phyloP scores from a whole-genome alignment of 1,140 invertebrate species.

The Dendrolimus kikuchii region DNA sequence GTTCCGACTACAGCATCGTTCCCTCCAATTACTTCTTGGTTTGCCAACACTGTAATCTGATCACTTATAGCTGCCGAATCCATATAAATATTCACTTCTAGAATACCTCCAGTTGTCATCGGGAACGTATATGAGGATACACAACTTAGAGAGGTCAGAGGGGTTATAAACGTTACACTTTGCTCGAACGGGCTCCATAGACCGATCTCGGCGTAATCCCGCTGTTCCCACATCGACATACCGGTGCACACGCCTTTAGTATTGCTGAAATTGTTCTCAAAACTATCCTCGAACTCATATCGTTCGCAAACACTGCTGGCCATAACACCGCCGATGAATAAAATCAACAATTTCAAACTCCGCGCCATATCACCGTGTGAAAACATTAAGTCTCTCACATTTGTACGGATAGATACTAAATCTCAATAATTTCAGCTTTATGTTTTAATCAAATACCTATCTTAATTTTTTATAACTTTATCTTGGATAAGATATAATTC shows the following conservation, averaged over 20 bases:
- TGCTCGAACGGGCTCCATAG: constrained; percentile 3
- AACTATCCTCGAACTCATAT: constrained; percentile 7
- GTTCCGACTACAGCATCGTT: constrained; percentile 3
- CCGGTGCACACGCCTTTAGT: constrained; percentile 2
- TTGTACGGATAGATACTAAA: constrained; percentile 7
- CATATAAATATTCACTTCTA: constrained; percentile 21
- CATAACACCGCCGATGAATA: neutral
- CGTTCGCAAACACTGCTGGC: constrained; percentile 3
- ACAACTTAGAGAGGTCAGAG: constrained; percentile 13
- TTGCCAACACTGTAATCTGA: constrained; percentile 4
- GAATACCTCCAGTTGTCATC: constrained; percentile 11
- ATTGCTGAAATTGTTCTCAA: constrained; percentile 3
- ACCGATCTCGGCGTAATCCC: neutral
- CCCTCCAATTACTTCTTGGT: constrained; percentile 2
- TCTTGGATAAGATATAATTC: constrained; percentile 17
- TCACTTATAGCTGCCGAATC: constrained; percentile 4
- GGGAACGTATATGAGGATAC: constrained; percentile 15
- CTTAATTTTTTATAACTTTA: constrained; percentile 12
- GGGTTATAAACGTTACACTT: constrained; percentile 11
- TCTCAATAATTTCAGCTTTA: constrained; percentile 11
- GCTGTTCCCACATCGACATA: constrained; percentile 1
- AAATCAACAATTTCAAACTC: constrained; percentile 2
- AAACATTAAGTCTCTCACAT: constrained; percentile 4
- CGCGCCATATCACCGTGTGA: constrained; percentile 1
- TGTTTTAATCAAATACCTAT: constrained; percentile 12